Evolutionary conservation across 2,113 vertebrate species (phyloP), one percentile per base, ranked within the genome.

Genomic region (Callospermophilus lateralis): DNA sequence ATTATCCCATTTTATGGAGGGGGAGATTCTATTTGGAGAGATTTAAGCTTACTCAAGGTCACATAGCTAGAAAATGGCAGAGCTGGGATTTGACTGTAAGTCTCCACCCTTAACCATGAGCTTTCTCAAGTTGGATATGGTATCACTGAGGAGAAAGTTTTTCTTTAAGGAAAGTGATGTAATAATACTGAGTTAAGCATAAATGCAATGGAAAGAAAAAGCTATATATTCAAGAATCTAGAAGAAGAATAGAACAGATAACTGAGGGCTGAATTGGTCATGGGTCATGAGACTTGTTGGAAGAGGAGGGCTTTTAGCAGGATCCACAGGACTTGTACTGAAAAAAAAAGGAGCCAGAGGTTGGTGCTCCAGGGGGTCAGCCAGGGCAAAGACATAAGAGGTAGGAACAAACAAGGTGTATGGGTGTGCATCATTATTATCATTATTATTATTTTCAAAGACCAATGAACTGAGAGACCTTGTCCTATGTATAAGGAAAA

Each of bases 1-100:
- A 70, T 78, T 79, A 90, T 78, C 9, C 65, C 42, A 94, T 87
- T 89, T 95, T 93, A 73, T 24, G 42, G 68, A 84, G 70, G 37
- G 79, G 17, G 39, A 76, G 83, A 68, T 90, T 89, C 17, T 86
- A n/a, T 88, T 86, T 84, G 65, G 34, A 85, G 48, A 48, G n/a
- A 34, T 87, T 63, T 92, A 84, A 91, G 77, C 55, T 77, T 76
- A 55, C 13, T 61, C 42, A 45, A 39, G 68, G 73, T 76, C 76
- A 42, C 42, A 68, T 9, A 90, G 53, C 22, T 83, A 74, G 86
- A 96, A 84, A 39, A 74, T 78, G 61, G 63, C 77, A 70, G 45
- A 80, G 24, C 45, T 96, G 73, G 53, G 19, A 48, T 78, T 51
- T 93, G 70, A 51, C 22, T 86, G 0, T 61, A 92, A 83, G 48